Evolutionary conservation across 2,113 vertebrate species (phyloP).

Genomic region (Syrmaticus mikado): DNA sequence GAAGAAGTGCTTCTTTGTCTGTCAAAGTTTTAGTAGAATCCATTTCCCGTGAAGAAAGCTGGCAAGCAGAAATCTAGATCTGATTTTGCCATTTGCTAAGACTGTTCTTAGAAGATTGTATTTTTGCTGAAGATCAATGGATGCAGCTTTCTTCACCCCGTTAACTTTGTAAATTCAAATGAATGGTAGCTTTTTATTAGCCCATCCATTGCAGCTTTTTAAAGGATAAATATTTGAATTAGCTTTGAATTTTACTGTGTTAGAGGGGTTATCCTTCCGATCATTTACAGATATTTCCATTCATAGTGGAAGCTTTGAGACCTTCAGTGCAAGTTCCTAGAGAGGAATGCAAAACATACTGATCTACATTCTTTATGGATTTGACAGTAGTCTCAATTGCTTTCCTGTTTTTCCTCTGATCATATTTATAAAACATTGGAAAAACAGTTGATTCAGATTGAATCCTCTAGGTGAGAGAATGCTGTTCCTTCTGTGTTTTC

Average conservation of each 20-base stretch:
- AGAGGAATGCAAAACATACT: background rate
- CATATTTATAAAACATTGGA: background rate
- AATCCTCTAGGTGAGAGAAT: background rate
- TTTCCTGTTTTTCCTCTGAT: background rate
- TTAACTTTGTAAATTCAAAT: background rate
- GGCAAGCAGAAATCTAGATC: background rate
- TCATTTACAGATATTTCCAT: background rate
- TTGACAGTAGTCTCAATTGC: background rate
- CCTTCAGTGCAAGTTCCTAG: background rate
- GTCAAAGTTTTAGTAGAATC: background rate
- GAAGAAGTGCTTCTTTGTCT: background rate
- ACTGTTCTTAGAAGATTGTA: background rate
- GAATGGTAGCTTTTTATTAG: background rate
- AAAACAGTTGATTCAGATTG: background rate
- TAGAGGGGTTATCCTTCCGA: background rate
- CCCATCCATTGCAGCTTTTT: background rate
- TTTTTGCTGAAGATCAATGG: background rate
- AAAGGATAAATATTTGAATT: background rate
- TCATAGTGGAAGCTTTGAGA: background rate
- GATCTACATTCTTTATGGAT: background rate
- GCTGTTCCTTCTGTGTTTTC: background rate
- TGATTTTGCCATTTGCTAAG: background rate
- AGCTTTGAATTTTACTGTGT: background rate
- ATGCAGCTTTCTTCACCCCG: background rate
- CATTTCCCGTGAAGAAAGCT: background rate